These are phyloP conservation scores for Eurystomus gularis DNA, from an alignment of 2,113 vertebrate genomes.

Conservation along the genomic window DNA sequence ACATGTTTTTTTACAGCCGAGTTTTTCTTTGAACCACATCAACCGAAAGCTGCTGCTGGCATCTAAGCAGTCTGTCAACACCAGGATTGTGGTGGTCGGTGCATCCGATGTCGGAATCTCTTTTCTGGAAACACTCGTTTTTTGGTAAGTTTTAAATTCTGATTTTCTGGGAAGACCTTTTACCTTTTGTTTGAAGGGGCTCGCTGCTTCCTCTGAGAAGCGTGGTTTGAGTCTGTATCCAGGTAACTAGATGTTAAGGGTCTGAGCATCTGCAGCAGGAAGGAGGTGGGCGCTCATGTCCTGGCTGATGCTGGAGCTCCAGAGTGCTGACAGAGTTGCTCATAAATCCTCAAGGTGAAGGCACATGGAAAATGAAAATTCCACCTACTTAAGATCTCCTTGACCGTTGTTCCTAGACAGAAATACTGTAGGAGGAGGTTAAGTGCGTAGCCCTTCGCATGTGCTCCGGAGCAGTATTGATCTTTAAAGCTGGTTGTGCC, in stretches of 20 bases:
- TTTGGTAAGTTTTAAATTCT: constrained; percentile 80
- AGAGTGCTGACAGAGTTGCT: background rate
- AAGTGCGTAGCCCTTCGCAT: accelerated
- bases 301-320: background rate
- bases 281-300: background rate
- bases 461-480: background rate
- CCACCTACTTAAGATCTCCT: background rate
- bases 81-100: constrained; percentile 90
- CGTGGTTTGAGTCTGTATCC: background rate
- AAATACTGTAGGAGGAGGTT: background rate
- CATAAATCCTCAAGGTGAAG: accelerated
- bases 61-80: constrained; percentile 83
- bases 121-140: constrained; percentile 86
- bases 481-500: background rate
- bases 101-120: constrained; percentile 88
- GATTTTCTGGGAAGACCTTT: background rate
- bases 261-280: accelerated
- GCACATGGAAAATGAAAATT: background rate
- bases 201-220: background rate
- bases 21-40: constrained; percentile 84
- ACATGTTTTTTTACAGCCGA: constrained; percentile 62
- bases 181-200: background rate
- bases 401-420: background rate
- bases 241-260: background rate
- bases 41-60: constrained; percentile 89